A percentile compares a stretch with the other conserved stretches of the same genome.
Conservation (phyloP, 2,797 vertebrate species). For the Rhynchotus rufescens region DNA sequence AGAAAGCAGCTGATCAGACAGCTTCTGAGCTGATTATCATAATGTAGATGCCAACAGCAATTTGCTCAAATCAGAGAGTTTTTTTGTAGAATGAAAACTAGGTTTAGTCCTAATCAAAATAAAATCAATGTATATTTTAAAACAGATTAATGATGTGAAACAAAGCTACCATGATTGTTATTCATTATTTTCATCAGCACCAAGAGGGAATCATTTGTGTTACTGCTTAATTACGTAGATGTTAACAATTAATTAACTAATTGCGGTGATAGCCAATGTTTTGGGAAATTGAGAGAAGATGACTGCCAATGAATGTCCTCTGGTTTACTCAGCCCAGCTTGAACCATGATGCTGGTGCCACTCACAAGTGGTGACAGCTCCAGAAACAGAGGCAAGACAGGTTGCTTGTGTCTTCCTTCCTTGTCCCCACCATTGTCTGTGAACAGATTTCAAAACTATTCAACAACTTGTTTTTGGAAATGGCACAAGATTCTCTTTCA, state of each 20-base stretch:
- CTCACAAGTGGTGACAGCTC: neutral
- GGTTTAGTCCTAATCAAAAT: conserved; percentile 68
- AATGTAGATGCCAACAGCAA: conserved; percentile 63
- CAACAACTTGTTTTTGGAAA: neutral
- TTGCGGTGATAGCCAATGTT: conserved; percentile 5
- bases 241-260: conserved; percentile 66
- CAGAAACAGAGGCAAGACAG: neutral
- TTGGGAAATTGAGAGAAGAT: neutral
- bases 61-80: conserved; percentile 63
- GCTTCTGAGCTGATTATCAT: conserved; percentile 50
- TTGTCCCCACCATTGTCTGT: neutral
- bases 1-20: conserved; percentile 37
- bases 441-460: neutral
- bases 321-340: neutral
- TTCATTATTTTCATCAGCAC: conserved; percentile 67
- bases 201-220: conserved; percentile 44
- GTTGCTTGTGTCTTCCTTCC: neutral
- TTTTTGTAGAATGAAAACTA: conserved; percentile 33
- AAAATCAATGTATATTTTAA: conserved; percentile 70
- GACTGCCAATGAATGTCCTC: neutral
- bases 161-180: conserved; percentile 63
- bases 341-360: accelerated
- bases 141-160: conserved; percentile 58
- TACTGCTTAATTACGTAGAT: conserved; percentile 61
- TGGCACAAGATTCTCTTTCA: neutral